Base-by-base conservation (phyloP, 2,113 vertebrate species). In the Symphodus melops region DNA sequence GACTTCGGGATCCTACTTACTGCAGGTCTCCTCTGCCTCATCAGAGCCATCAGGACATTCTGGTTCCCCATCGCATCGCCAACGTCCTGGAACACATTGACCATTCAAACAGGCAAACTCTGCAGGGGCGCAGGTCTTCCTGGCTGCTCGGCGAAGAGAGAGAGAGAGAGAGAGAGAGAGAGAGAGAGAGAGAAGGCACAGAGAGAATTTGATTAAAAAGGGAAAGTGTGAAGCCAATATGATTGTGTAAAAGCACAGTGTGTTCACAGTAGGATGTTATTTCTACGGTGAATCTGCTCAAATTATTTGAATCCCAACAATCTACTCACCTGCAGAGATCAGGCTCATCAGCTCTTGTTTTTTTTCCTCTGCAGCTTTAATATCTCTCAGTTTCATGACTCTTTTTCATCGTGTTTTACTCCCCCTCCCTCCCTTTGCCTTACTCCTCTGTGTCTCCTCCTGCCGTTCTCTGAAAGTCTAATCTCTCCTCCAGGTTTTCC, bases 21-120 rank as follows among this genome's bases (percentile, higher is more conserved):
- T 97, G 94, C 97, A 99, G 0, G 96, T 95, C 68, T 95, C 92
- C 81, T 96, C 94, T 0, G 96, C 95, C 85, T 99, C 97, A 2
- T 99, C 97, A 0, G 97, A 98, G 41, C 96, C 96, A 0, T 98
- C 97, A 0, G 96, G 88, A 85, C 97, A 99, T 60, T 98, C 97
- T 2, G 97, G 95, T 65, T 98, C 97, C 1, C 97, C 97, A 0
- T 99, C 97, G 52, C 97, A 99, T 36, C 96, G 96, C 97, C 97
- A 99, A 1, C 95, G 94, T 55, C 94, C 96, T 0, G 94, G 94
- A 85, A 99, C 96, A 90, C 97, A 99, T 91, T 99, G 97, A 44
- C 97, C 97, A 0, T 96, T 96, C 70, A 96, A 92, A 84, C 97
- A 99, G 83, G 97, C 96, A 58, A 99, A 99, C 88, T 98, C 97